These are phyloP conservation scores for Myotis daubentonii DNA, from an alignment of 2,797 vertebrate species.

Conservation along the genomic window DNA sequence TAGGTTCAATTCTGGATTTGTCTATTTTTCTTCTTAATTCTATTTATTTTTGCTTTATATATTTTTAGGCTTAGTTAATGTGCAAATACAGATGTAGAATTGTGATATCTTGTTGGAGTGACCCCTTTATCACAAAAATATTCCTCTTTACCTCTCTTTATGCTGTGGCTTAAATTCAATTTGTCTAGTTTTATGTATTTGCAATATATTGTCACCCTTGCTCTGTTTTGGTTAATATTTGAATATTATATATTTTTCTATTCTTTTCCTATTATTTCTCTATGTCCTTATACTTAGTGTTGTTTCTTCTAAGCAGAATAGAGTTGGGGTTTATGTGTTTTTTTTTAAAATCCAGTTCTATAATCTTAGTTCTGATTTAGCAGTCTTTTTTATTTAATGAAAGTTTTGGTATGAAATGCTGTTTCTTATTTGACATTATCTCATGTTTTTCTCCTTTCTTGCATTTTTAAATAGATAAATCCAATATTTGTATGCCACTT, in stretches of 20 bases:
- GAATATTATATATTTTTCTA: background rate
- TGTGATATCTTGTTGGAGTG: background rate
- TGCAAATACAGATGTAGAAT: background rate
- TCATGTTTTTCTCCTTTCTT: background rate
- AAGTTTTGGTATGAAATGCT: background rate
- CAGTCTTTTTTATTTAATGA: background rate
- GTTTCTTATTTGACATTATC: background rate
- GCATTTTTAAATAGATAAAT: background rate
- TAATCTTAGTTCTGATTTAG: background rate
- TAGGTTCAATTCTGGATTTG: background rate
- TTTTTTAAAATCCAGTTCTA: background rate
- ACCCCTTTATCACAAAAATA: background rate
- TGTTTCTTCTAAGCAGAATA: background rate
- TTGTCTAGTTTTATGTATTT: background rate
- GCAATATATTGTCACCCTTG: background rate
- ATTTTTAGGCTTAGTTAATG: background rate
- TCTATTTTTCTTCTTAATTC: background rate
- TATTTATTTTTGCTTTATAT: background rate
- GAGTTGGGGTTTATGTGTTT: background rate
- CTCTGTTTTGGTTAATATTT: background rate
- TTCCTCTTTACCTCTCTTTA: background rate
- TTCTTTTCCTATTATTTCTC: background rate
- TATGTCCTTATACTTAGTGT: background rate
- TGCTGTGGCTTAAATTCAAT: background rate
- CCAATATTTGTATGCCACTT: background rate